Percentiles rank a stretch among this genome's conserved stretches.
Evolutionary conservation across 2,888 invertebrate genomes (phyloP).

Genomic region (Caenorhabditis zanzibari): DNA sequence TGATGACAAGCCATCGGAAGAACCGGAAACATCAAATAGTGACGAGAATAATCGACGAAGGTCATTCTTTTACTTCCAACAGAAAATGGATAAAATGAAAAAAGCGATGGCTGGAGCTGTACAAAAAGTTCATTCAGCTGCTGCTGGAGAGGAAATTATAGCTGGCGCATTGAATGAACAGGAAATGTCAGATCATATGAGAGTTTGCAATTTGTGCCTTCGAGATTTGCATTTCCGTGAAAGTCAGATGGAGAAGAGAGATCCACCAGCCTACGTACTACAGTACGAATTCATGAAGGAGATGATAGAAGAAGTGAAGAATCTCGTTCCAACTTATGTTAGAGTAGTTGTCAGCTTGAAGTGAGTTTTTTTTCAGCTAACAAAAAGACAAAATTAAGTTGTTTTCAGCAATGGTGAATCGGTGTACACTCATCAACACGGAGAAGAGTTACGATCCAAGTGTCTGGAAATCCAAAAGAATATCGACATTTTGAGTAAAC

Average conservation of each 20-base stretch:
- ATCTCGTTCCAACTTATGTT: constrained; percentile 86
- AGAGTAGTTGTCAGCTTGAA: constrained; percentile 87
- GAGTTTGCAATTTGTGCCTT: constrained; percentile 85
- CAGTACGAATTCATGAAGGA: constrained; percentile 91
- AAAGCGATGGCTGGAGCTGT: constrained; percentile 66
- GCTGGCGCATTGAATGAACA: constrained; percentile 84
- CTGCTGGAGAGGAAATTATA: constrained; percentile 81
- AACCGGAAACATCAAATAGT: neutral
- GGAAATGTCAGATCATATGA: constrained; percentile 87
- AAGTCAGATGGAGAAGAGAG: constrained; percentile 90
- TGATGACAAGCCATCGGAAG: constrained; percentile 34
- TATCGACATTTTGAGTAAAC: constrained; percentile 87
- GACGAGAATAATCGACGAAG: constrained; percentile 5
- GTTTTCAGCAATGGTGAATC: constrained; percentile 90
- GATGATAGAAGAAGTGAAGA: constrained; percentile 89
- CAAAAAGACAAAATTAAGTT: neutral
- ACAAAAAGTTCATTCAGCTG: constrained; percentile 59
- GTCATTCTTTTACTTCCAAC: constrained; percentile 62
- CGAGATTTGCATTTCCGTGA: constrained; percentile 89
- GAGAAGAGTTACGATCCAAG: constrained; percentile 90
- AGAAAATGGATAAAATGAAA: constrained; percentile 70
- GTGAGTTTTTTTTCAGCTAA: constrained; percentile 83
- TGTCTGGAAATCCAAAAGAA: constrained; percentile 92
- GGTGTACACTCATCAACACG: constrained; percentile 91
- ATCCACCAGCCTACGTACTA: constrained; percentile 89